These are phyloP conservation scores for Sinotaia quadrata DNA, from an alignment of 2,888 invertebrate species.

Conservation along the genomic window DNA sequence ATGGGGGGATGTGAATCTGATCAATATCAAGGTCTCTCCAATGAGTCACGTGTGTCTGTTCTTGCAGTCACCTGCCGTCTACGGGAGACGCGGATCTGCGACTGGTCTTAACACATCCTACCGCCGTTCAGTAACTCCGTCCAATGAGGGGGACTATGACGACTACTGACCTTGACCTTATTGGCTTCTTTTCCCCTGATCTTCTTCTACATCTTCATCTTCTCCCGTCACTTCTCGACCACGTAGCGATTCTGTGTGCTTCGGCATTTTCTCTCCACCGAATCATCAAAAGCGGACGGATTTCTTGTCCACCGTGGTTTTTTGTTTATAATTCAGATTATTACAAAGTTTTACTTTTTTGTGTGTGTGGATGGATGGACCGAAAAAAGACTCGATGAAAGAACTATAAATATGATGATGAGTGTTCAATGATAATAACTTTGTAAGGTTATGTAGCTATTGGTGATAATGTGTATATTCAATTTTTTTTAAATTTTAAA, in stretches of 20 bases:
- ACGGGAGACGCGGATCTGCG: constrained; percentile 20
- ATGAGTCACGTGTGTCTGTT: no score
- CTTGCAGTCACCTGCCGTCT: constrained; percentile 35
- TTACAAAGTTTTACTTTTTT: background rate
- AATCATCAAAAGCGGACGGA: constrained; percentile 9
- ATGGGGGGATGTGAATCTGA: no score
- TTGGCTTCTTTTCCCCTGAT: no score
- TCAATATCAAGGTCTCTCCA: no score
- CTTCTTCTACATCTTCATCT: no score
- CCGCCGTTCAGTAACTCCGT: constrained; percentile 57
- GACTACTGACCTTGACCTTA: constrained; percentile 12
- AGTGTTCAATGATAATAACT: no score
- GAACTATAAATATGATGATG: background rate
- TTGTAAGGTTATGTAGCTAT: no score
- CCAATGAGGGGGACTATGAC: constrained; percentile 55
- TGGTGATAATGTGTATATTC: background rate
- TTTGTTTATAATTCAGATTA: background rate
- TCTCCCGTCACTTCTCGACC: constrained; percentile 21
- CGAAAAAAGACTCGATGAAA: constrained; percentile 13
- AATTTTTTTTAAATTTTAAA: background rate
- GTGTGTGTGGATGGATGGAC: constrained; percentile 22
- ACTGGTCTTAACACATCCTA: constrained; percentile 32
- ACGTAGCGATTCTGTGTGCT: constrained; percentile 12
- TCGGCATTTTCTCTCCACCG: constrained; percentile 12
- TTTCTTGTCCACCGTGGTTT: constrained; percentile 2